A percentile compares a stretch with the other conserved stretches of the same genome.
These are phyloP conservation scores for Lepidocyrtoides sp. DNA, from an alignment of 2,888 invertebrate genomes.

Conservation along the genomic window DNA sequence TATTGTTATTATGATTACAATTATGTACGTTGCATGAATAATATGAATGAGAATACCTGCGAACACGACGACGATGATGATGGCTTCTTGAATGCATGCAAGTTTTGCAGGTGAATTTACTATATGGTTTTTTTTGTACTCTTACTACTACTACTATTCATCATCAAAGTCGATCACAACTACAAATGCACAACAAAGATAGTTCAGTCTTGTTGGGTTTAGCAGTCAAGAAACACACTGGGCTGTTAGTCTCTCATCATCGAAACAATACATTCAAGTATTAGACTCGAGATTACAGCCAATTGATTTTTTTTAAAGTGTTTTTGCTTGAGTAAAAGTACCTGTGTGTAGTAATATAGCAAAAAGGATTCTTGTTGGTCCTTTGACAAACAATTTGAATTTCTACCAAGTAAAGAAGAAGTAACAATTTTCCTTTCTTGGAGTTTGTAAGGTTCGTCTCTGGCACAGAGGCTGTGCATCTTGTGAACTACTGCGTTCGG, in stretches of 20 bases:
- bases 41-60: conserved; percentile 58
- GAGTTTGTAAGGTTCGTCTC: background rate
- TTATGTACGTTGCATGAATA: conserved; percentile 34
- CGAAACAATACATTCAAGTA: conserved; percentile 10
- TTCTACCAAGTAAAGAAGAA: conserved; percentile 4
- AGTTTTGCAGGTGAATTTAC: conserved; percentile 53
- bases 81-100: conserved; percentile 20
- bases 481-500: background rate
- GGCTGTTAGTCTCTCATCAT: conserved; percentile 66
- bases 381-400: conserved; percentile 2
- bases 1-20: conserved; percentile 34
- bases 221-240: conserved; percentile 71
- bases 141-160: conserved; percentile 14
- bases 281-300: conserved; percentile 21
- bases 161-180: conserved; percentile 56
- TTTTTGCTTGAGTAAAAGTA: background rate
- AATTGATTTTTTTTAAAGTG: conserved; percentile 2
- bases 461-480: too few species aligned
- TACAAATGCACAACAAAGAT: conserved; percentile 64
- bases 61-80: background rate
- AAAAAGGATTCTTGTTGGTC: background rate
- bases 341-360: background rate
- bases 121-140: background rate
- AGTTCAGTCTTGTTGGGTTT: conserved; percentile 72
- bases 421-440: background rate